Conservation (phyloP, 1,140 invertebrate species). For the Battus philenor region DNA sequence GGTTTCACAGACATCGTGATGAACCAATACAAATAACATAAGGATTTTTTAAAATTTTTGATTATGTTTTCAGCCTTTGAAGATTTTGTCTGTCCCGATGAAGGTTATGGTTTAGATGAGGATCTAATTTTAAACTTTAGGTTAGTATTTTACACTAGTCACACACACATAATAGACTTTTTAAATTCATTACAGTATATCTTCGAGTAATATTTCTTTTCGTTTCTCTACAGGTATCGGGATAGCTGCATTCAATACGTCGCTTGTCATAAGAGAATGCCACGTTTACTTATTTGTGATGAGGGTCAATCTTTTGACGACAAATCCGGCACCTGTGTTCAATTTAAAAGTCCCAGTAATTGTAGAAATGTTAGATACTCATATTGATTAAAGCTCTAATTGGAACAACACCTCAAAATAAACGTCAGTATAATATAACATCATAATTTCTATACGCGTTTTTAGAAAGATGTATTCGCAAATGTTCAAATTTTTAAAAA, state of each 20-base stretch:
- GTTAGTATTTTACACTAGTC: conserved; percentile 1
- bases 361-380: background rate
- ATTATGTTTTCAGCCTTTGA: conserved; percentile 9
- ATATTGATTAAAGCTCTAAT: too few relatives aligned
- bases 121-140: conserved; percentile 2
- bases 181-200: too few relatives aligned
- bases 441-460: too few relatives aligned
- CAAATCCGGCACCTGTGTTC: background rate
- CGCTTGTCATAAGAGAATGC: conserved; percentile 4
- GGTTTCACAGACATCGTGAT: too few relatives aligned
- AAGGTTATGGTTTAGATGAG: background rate
- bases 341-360: conserved; percentile 1
- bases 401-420: too few relatives aligned
- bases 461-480: too few relatives aligned
- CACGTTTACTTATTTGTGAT: conserved; percentile 1
- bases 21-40: too few relatives aligned
- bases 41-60: too few relatives aligned
- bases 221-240: background rate
- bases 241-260: conserved; percentile 6
- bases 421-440: too few relatives aligned
- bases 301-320: conserved; percentile 4
- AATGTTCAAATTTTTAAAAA: too few relatives aligned
- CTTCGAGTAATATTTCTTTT: background rate
- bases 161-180: too few relatives aligned
- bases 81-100: conserved; percentile 4